Percentiles rank a stretch among this genome's conserved stretches.
Evolutionary conservation across 2,888 invertebrate species (phyloP).

Genomic region (Morpho helenor): DNA sequence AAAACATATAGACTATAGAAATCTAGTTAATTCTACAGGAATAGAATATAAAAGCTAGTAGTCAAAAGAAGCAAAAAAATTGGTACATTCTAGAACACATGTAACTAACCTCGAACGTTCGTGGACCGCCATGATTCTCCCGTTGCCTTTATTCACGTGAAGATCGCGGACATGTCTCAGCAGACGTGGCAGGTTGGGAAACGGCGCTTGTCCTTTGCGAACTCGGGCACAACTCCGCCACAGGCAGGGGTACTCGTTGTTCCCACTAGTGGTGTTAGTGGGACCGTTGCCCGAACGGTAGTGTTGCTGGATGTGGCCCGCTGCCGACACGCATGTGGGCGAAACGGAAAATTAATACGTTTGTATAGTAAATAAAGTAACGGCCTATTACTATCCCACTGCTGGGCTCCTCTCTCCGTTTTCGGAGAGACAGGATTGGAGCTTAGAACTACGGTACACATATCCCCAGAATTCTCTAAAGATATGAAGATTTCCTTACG

Average conservation of each 20-base stretch:
- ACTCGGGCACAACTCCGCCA: slow-evolving; percentile 93
- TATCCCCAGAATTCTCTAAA: too few species aligned
- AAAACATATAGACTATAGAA: too few species aligned
- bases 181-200: slow-evolving; percentile 92
- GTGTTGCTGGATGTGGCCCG: slow-evolving; percentile 71
- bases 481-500: too few species aligned
- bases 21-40: too few species aligned
- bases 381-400: too few species aligned
- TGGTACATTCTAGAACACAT: background rate
- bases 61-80: background rate
- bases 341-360: background rate
- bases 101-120: slow-evolving; percentile 83
- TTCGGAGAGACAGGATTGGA: too few species aligned
- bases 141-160: slow-evolving; percentile 92
- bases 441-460: too few species aligned
- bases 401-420: too few species aligned
- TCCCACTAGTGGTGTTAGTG: slow-evolving; percentile 25
- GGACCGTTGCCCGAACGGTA: slow-evolving; percentile 36
- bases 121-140: slow-evolving; percentile 82
- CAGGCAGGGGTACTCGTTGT: slow-evolving; percentile 87
- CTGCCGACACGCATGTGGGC: slow-evolving; percentile 48
- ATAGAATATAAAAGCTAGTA: too few species aligned
- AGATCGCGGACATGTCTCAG: slow-evolving; percentile 94
- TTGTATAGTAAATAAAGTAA: too few species aligned
- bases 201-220: slow-evolving; percentile 89